Conservation (phyloP, 2,113 vertebrate genomes). For the Xyrauchen texanus region DNA sequence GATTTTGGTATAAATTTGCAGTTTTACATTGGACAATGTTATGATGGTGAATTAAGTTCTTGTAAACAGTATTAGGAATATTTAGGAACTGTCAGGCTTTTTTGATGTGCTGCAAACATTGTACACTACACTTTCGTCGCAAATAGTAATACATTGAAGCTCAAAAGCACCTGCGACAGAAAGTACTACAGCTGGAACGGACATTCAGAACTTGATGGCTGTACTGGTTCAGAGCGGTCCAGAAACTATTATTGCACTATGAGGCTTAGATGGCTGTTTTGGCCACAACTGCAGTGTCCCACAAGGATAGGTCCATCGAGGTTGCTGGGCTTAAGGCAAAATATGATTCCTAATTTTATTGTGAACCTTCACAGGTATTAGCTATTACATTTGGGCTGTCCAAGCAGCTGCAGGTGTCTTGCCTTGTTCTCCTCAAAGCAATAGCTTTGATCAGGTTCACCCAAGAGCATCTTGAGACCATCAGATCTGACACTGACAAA, state of each 20-base stretch:
- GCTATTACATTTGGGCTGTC: neutral
- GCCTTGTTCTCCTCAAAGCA: neutral
- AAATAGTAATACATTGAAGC: neutral
- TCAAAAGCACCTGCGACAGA: neutral
- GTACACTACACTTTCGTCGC: neutral
- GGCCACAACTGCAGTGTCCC: neutral
- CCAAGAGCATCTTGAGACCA: neutral
- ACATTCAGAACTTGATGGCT: neutral
- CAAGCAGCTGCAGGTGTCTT: neutral
- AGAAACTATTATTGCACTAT: neutral
- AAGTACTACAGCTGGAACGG: neutral
- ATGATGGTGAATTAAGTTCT: no score
- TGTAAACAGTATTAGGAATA: no score
- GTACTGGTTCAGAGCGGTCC: neutral
- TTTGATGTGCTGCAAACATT: no score
- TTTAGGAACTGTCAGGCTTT: no score
- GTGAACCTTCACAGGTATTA: neutral
- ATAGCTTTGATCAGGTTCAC: neutral
- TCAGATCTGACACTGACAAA: neutral
- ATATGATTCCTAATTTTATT: neutral
- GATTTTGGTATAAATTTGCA: no score
- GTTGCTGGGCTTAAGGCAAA: neutral
- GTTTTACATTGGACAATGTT: no score
- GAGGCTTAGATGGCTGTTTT: neutral
- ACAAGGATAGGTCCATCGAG: neutral